Percentiles rank a stretch among this genome's conserved stretches.
Evolutionary conservation across 2,113 vertebrate species (phyloP).

Genomic region (Alethe castanea): DNA sequence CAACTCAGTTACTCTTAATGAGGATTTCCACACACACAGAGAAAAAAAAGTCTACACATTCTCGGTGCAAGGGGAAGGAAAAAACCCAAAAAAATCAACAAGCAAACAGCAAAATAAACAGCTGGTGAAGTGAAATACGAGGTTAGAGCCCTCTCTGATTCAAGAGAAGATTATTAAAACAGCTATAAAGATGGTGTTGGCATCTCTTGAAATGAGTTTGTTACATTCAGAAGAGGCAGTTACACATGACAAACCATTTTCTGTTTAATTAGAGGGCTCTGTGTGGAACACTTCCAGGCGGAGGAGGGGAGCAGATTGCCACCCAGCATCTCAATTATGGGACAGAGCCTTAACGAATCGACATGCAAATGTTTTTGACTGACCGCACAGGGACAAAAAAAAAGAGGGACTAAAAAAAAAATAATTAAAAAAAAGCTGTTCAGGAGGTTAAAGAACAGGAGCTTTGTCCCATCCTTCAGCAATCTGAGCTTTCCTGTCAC

Average conservation of each 20-base stretch:
- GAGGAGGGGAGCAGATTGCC: constrained; percentile 71
- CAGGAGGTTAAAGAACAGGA: background rate
- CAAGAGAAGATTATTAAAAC: constrained; percentile 66
- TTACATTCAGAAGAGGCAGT: constrained; percentile 62
- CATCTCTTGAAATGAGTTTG: constrained; percentile 69
- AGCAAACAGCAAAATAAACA: constrained; percentile 11
- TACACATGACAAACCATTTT: constrained; percentile 70
- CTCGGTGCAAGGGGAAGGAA: background rate
- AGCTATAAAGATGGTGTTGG: constrained; percentile 58
- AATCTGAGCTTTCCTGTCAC: background rate
- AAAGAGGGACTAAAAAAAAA: fast-evolving
- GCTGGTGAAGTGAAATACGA: constrained; percentile 48
- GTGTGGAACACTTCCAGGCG: constrained; percentile 72
- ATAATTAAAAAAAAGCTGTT: background rate
- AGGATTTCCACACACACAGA: constrained; percentile 28
- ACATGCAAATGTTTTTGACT: constrained; percentile 32
- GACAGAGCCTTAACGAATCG: constrained; percentile 36
- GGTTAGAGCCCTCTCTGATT: constrained; percentile 60
- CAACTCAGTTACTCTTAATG: constrained; percentile 61
- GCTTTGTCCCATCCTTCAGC: background rate
- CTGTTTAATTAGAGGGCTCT: constrained; percentile 75
- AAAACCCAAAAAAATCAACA: background rate
- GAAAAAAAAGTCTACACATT: background rate
- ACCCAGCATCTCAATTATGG: constrained; percentile 65
- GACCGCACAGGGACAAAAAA: background rate